Conservation (phyloP, 2,113 vertebrate species). For the Carassius gibelio region DNA sequence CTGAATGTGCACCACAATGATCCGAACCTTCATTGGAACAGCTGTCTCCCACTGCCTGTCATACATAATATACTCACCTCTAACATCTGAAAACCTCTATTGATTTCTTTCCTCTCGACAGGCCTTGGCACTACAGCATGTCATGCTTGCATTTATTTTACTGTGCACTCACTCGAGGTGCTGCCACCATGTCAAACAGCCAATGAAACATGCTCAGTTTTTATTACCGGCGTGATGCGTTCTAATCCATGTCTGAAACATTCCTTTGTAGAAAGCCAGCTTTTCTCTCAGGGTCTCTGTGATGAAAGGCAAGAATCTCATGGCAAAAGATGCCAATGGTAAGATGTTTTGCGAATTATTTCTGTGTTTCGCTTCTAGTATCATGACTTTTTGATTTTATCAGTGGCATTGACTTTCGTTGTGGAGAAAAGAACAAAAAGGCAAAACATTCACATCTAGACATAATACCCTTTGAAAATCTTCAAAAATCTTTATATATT, state of each 20-base stretch:
- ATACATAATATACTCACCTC: conserved; percentile 35
- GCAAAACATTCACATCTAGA: not conserved
- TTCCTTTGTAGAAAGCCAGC: conserved; percentile 74
- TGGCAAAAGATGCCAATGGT: conserved; percentile 91
- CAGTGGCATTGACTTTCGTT: not conserved
- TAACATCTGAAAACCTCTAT: conserved; percentile 31
- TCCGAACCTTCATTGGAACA: conserved; percentile 25
- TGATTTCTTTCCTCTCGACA: conserved; percentile 27
- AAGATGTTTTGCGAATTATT: conserved; percentile 54
- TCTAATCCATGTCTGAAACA: conserved; percentile 38
- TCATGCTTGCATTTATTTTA: conserved; percentile 21
- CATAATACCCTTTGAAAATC: not conserved
- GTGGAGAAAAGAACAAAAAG: not conserved
- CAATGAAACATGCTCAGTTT: not conserved
- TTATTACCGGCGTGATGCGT: not conserved
- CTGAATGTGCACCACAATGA: conserved; percentile 47
- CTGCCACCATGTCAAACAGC: not conserved
- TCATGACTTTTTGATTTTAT: not conserved
- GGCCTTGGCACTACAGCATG: conserved; percentile 1
- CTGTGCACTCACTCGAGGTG: conserved; percentile 2
- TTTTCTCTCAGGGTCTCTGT: conserved; percentile 85
- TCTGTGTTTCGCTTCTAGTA: not conserved
- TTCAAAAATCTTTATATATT: not conserved
- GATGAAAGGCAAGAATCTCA: conserved; percentile 84
- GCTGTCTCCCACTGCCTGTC: conserved; percentile 37